These are phyloP conservation scores for Melanotaenia trifasciata DNA, from an alignment of 2,797 vertebrate genomes.

Conservation along the genomic window DNA sequence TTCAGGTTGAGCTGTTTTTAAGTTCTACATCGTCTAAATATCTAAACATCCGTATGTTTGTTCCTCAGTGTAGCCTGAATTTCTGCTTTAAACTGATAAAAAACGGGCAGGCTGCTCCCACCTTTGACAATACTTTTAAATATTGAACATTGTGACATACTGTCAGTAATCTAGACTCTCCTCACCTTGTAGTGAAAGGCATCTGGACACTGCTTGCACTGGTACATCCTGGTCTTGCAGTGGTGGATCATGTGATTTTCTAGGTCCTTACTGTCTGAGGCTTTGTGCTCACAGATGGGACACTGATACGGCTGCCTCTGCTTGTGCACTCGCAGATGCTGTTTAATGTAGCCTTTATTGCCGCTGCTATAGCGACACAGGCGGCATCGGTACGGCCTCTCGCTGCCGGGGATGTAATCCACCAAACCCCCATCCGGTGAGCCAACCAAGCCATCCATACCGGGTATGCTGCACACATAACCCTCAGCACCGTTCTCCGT, in stretches of 20 bases:
- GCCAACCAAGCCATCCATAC: conserved; percentile 41
- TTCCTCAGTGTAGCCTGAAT: no score
- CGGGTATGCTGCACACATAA: conserved; percentile 54
- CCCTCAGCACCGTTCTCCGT: conserved; percentile 23
- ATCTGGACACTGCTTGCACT: conserved; percentile 91
- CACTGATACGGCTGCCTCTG: conserved; percentile 96
- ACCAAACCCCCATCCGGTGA: conserved; percentile 82
- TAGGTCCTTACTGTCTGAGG: conserved; percentile 90
- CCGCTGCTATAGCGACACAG: conserved; percentile 94
- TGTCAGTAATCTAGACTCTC: not conserved
- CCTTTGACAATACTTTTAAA: no score
- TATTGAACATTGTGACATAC: no score
- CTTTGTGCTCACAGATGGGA: conserved; percentile 96
- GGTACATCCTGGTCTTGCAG: conserved; percentile 93
- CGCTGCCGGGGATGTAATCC: conserved; percentile 88
- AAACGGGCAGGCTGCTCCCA: no score
- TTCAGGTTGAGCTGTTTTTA: no score
- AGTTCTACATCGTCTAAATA: no score
- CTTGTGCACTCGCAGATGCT: conserved; percentile 94
- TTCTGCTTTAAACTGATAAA: no score
- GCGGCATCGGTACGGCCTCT: conserved; percentile 92
- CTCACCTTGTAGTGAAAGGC: conserved; percentile 96
- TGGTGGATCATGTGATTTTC: conserved; percentile 97
- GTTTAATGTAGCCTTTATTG: conserved; percentile 97
- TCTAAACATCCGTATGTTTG: no score